Conservation (phyloP, 2,888 invertebrate species). For the Cerastoderma edule region DNA sequence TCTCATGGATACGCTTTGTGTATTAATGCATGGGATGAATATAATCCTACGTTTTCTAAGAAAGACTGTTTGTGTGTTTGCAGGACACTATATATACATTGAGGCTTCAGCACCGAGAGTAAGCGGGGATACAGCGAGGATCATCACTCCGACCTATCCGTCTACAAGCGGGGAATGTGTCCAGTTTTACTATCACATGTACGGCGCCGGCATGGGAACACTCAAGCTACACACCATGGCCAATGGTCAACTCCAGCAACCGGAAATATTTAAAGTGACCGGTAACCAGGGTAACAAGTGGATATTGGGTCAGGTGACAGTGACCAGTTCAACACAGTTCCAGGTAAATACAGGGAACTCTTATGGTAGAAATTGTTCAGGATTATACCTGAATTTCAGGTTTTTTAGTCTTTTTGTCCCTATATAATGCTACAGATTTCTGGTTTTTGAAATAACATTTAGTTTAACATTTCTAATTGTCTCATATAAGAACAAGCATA, state of each 20-base stretch:
- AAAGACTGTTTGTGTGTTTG: constrained; percentile 16
- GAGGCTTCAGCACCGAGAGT: constrained; percentile 85
- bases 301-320: constrained; percentile 71
- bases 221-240: constrained; percentile 73
- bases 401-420: no score
- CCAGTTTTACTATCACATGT: constrained; percentile 81
- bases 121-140: constrained; percentile 86
- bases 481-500: no score
- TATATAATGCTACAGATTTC: no score
- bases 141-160: constrained; percentile 78
- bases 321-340: constrained; percentile 61
- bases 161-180: constrained; percentile 74
- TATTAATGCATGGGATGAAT: no score
- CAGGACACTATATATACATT: constrained; percentile 76
- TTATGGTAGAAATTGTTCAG: no score
- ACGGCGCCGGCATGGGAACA: constrained; percentile 71
- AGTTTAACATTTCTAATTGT: no score
- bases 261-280: constrained; percentile 60
- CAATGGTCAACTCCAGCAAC: constrained; percentile 47
- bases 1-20: no score
- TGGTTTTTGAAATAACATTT: no score
- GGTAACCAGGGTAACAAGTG: constrained; percentile 79
- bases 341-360: no score
- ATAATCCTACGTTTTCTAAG: not conserved
- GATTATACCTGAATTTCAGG: no score